Evolutionary conservation across 2,113 vertebrate genomes (phyloP), one percentile per base, ranked within the genome.

Genomic region (Anarhynchus alexandrinus): DNA sequence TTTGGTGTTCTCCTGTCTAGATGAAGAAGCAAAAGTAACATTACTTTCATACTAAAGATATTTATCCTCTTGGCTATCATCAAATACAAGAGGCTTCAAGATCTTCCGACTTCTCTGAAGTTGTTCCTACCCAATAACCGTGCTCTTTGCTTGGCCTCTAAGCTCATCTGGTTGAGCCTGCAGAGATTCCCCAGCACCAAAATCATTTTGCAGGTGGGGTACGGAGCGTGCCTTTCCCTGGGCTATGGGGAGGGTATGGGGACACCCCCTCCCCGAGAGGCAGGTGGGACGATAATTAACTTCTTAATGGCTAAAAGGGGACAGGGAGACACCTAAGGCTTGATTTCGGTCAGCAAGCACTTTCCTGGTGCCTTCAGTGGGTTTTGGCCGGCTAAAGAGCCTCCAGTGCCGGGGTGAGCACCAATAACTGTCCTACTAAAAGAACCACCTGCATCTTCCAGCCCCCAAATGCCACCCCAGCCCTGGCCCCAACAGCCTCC

Each of bases 11-110:
- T 82, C 21, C 47, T 85, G 38, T 62, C 82, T 83, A 83, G 67
- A 65, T 32, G 34, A 82, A 92, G 65, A 79, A 77, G 34, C 45
- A 76, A 67, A 94, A 87, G 62, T 27, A 67, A 57, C 23, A 54
- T 51, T 66, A n/a, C 54, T 73, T 59, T 64, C 30, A 32, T 52
- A 27, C 20, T 30, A 61, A 25, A 69, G 78, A 54, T 58, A 81
- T 88, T 94, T 66, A 76, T 57, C 49, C 77, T 84, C 73, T 66
- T 52, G 61, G 58, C 72, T 82, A 32, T n/a, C 61, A 88, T 49
- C 34, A 94, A 72, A 91, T 54, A 81, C n/a, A 87, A 85, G 82
- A 87, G 51, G 27, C 66, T 86, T 85, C 79, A 82, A 47, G 74
- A 84, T 45, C 40, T 51, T 55, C 15, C 3, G 5, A 23, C 43